Conservation (phyloP, 2,113 vertebrate genomes). For the Chrysemys picta region DNA sequence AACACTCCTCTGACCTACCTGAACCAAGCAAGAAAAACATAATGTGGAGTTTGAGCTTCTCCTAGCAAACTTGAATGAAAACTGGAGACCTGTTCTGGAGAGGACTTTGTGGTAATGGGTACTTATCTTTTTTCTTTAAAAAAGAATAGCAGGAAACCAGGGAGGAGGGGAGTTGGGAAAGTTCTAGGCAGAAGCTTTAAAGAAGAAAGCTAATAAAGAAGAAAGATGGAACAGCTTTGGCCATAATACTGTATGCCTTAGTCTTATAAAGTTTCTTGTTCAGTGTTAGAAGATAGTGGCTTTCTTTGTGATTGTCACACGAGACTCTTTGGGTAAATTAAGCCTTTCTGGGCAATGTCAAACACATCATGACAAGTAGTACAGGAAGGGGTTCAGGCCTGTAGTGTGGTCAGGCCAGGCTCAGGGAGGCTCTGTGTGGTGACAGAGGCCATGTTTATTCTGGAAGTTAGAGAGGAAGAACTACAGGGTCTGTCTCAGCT, state of each 20-base stretch:
- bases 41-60: fast-evolving
- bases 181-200: neutral
- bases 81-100: neutral
- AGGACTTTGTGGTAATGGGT: neutral
- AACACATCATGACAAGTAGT: neutral
- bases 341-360: neutral
- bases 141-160: neutral
- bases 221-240: neutral
- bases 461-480: neutral
- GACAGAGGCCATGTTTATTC: neutral
- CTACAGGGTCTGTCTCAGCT: neutral
- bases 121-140: neutral
- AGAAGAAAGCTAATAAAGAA: neutral
- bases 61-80: neutral
- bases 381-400: neutral
- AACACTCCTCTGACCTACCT: neutral
- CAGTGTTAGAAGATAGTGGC: neutral
- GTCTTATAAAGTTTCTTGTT: neutral
- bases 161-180: neutral
- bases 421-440: neutral
- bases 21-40: neutral
- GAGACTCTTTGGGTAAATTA: neutral
- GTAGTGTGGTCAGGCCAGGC: fast-evolving
- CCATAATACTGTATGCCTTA: neutral
- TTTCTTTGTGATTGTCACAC: neutral